Evolutionary conservation across 2,113 vertebrate species (phyloP).

Genomic region (Cinclus mexicanus): DNA sequence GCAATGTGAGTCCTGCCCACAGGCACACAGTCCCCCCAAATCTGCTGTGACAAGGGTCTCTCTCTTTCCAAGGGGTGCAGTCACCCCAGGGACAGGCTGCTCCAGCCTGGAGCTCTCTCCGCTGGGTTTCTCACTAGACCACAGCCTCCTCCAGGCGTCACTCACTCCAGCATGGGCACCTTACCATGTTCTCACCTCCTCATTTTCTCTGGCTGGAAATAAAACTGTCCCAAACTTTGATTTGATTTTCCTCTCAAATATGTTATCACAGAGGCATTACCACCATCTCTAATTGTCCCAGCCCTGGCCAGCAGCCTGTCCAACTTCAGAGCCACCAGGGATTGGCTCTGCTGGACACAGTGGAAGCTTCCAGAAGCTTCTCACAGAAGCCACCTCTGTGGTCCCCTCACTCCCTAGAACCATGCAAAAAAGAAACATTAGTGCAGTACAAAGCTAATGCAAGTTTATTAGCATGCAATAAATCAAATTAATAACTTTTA

Average conservation of each 20-base stretch:
- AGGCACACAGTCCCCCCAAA: not conserved
- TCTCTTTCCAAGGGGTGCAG: not conserved
- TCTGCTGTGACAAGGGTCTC: accelerated
- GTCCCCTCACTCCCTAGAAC: not conserved
- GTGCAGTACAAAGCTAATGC: not conserved
- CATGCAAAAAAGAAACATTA: not conserved
- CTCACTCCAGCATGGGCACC: accelerated
- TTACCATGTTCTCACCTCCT: not conserved
- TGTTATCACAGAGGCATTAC: not conserved
- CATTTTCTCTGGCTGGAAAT: not conserved
- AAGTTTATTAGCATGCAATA: not conserved
- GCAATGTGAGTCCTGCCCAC: too few relatives aligned
- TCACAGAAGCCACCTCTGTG: not conserved
- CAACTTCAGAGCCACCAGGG: not conserved
- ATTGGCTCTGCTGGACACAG: not conserved
- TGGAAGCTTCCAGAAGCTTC: not conserved
- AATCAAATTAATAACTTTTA: not conserved
- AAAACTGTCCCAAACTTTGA: not conserved
- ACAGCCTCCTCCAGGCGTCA: not conserved
- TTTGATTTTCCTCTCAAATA: not conserved
- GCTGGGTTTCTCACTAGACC: accelerated
- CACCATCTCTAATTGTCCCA: not conserved
- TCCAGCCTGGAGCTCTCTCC: not conserved
- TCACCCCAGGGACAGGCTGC: not conserved
- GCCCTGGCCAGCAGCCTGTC: not conserved